Evolutionary conservation across 2,797 vertebrate species (phyloP).

Genomic region (Yasuhikotakia modesta): DNA sequence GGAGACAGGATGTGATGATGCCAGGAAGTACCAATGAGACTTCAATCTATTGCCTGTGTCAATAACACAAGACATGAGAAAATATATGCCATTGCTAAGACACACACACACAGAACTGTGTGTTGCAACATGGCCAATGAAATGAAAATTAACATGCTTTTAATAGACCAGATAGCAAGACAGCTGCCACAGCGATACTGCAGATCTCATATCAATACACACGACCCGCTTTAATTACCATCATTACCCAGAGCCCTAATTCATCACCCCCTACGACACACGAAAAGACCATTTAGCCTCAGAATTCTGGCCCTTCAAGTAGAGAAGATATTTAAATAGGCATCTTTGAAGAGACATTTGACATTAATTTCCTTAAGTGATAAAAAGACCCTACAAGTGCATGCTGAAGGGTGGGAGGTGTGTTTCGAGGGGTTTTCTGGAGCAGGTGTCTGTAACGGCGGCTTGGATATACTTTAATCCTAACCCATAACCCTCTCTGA

Average conservation of each 20-base stretch:
- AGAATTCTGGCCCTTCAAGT: background rate
- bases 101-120: background rate
- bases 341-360: constrained; percentile 11
- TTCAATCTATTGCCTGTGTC: constrained; percentile 14
- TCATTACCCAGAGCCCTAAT: constrained; percentile 1
- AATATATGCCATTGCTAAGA: background rate
- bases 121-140: background rate
- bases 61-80: constrained; percentile 30
- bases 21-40: constrained; percentile 30
- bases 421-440: constrained; percentile 6
- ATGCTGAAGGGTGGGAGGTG: constrained; percentile 19
- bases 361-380: constrained; percentile 33
- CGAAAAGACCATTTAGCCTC: background rate
- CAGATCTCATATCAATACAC: constrained; percentile 25
- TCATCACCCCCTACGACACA: background rate
- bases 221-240: constrained; percentile 4
- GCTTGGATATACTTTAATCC: constrained; percentile 1
- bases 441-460: background rate
- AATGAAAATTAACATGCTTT: constrained; percentile 18
- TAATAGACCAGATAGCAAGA: constrained; percentile 20
- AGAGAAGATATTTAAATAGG: constrained; percentile 19
- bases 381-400: constrained; percentile 14
- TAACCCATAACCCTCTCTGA: constrained; percentile 19
- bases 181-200: constrained; percentile 11
- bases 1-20: constrained; percentile 43